Percentiles rank a stretch among this genome's conserved stretches.
Conservation (phyloP, 1,140 invertebrate species). For the Drosophila dunni region DNA sequence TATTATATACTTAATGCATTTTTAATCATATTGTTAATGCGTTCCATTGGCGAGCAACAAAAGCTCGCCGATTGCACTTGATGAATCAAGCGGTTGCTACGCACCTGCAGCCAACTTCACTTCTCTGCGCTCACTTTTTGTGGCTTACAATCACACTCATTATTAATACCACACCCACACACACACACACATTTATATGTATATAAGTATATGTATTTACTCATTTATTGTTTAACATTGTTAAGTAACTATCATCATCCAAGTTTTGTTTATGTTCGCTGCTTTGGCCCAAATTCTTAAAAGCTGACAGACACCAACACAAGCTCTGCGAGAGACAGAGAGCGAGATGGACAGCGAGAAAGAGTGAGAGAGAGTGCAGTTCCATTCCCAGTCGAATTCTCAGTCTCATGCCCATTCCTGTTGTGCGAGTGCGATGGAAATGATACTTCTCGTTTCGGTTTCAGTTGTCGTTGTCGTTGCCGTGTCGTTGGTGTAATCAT, state of each 20-base stretch:
- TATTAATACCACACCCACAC: constrained; percentile 53
- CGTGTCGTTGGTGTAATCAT: constrained; percentile 56
- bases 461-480: constrained; percentile 42
- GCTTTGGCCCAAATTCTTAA: constrained; percentile 78
- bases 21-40: constrained; percentile 10
- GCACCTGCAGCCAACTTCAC: constrained; percentile 49
- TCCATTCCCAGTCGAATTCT: constrained; percentile 23
- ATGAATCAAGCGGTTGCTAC: constrained; percentile 46
- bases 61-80: constrained; percentile 9
- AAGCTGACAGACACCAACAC: constrained; percentile 54
- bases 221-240: constrained; percentile 70
- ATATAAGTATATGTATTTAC: constrained; percentile 22
- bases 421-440: constrained; percentile 55
- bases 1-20: constrained; percentile 8
- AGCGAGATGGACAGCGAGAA: background rate
- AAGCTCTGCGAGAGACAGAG: background rate
- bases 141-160: constrained; percentile 12
- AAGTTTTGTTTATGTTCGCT: constrained; percentile 72
- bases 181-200: constrained; percentile 14
- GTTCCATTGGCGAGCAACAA: background rate
- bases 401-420: constrained; percentile 46
- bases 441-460: constrained; percentile 49
- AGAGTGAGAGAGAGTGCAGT: background rate
- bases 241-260: constrained; percentile 76
- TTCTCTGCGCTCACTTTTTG: too few relatives aligned